phyloP scores from a whole-genome alignment of 2,888 invertebrate species.

The Pharmacophagus antenor region DNA sequence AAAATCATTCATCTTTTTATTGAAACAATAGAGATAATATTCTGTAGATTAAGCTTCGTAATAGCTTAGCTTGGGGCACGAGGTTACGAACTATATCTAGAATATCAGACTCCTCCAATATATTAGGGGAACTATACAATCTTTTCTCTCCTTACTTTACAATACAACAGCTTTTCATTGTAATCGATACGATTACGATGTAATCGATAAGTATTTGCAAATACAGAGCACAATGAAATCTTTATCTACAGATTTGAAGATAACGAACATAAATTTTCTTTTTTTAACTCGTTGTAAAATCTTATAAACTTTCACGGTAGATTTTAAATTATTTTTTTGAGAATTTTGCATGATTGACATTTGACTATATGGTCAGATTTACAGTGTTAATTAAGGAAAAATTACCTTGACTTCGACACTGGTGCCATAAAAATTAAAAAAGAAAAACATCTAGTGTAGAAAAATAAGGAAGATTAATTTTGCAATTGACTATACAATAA shows the following conservation, averaged over 20 bases:
- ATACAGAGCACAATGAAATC: no score
- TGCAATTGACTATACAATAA: no score
- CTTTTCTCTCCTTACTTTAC: no score
- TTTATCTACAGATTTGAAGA: neutral
- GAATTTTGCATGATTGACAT: no score
- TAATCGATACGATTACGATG: neutral
- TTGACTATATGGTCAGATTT: no score
- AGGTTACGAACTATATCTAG: neutral
- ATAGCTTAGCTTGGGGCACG: neutral
- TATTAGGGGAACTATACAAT: neutral
- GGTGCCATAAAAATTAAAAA: no score
- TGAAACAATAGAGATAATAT: neutral
- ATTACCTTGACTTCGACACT: no score
- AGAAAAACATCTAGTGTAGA: no score
- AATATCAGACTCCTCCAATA: neutral
- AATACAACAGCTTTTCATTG: neutral
- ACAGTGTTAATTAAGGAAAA: no score
- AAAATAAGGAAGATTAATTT: no score
- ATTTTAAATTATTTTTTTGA: no score
- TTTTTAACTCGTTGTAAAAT: neutral
- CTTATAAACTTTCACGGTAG: no score
- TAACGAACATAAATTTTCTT: neutral
- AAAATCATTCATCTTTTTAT: neutral
- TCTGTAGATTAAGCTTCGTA: neutral
- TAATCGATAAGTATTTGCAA: neutral